Evolutionary conservation across 1,140 invertebrate species (phyloP), one percentile per base, ranked within the genome.

Genomic region (Cotesia chilonis): DNA sequence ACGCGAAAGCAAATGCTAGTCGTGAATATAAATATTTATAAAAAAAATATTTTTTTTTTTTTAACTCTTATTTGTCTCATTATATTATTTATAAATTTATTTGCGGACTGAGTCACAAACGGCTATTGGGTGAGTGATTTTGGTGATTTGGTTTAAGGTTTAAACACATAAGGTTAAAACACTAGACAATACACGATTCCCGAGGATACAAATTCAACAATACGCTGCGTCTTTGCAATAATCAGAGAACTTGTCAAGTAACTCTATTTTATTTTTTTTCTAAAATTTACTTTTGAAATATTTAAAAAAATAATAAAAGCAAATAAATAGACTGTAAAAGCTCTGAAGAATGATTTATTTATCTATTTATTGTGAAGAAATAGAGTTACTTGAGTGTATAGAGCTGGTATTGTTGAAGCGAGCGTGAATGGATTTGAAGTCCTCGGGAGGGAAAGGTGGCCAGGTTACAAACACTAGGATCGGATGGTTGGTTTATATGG

Each of bases 51-150:
- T 10, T 61, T 61, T 47, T 61, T 66, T 76, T 36, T 83, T 78
- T 85, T 83, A 47, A 82, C 88, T 88, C 87, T 89, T 89, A 88
- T 89, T 88, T 89, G 84, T 83, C 85, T 85, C 88, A 88, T 82
- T 37, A 51, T 80, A 51, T 80, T 81, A 73, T 76, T 63, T 73
- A 68, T 64, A 37, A 59, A 52, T 73, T 47, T 47, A 5, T 47
- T 7, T 47, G 41, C 41, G 41, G 54, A 75, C 65, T 71, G 68
- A 75, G 76, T 69, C 74, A 75, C 70, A 71, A 69, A 72, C 80
- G 82, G 80, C 80, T 81, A 76, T 83, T 75, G 77, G 83, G 81
- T 83, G 12, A 77, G 79, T 82, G 74, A 74, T 73, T 75, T 76
- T 81, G 77, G 76, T 85, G 80, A 83, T 81, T 71, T 80, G 83